phyloP scores from a whole-genome alignment of 30 jellyfish, hydroid and myxozoan genomes.

The Hydractinia symbiolongicarpus region DNA sequence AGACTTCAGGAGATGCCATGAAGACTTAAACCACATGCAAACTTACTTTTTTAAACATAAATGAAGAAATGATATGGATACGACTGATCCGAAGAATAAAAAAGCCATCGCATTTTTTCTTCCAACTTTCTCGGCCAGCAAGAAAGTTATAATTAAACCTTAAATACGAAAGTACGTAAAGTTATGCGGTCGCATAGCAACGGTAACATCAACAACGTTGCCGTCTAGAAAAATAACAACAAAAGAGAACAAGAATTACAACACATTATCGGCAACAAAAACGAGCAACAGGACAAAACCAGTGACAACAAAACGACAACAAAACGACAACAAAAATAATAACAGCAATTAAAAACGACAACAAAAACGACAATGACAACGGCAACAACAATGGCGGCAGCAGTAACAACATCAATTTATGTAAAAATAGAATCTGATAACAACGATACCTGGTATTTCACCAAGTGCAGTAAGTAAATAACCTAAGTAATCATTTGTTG shows the following conservation, averaged over 20 bases:
- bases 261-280: too few relatives aligned
- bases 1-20: background rate
- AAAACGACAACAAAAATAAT: background rate
- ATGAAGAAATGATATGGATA: constrained; percentile 14
- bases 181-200: too few relatives aligned
- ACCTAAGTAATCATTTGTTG: constrained; percentile 10
- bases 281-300: too few relatives aligned
- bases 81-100: constrained; percentile 10
- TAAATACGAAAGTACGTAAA: background rate
- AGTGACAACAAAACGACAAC: background rate
- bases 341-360: background rate
- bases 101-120: constrained; percentile 25
- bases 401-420: too few relatives aligned
- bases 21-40: background rate
- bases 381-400: too few relatives aligned
- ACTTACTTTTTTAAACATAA: constrained; percentile 28
- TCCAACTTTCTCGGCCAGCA: constrained; percentile 32
- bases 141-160: constrained; percentile 34
- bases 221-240: too few relatives aligned
- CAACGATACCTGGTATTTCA: constrained; percentile 33
- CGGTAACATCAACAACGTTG: too few relatives aligned
- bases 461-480: constrained; percentile 37
- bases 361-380: too few relatives aligned
- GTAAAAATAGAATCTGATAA: background rate
- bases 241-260: too few relatives aligned